Percentiles rank a stretch among this genome's conserved stretches.
Evolutionary conservation across 2,888 invertebrate species (phyloP).

Genomic region (Drosophila rellima): DNA sequence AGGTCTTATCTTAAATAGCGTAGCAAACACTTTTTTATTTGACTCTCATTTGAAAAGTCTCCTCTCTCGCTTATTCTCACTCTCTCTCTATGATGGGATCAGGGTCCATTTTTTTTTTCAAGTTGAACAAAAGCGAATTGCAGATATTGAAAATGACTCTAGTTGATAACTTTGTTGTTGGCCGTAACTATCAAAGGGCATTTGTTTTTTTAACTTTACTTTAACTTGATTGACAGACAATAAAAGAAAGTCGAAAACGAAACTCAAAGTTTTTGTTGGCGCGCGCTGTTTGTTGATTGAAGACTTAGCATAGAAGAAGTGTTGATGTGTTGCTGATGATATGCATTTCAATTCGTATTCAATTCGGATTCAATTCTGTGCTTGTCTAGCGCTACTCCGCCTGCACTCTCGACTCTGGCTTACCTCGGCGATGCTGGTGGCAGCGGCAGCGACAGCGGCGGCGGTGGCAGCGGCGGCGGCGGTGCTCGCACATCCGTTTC

Average conservation of each 20-base stretch:
- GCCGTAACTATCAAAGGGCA: slow-evolving; percentile 65
- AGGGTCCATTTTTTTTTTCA: slow-evolving; percentile 50
- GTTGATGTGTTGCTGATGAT: slow-evolving; percentile 72
- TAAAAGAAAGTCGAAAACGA: slow-evolving; percentile 15
- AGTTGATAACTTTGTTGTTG: slow-evolving; percentile 33
- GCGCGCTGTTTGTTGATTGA: slow-evolving; percentile 79
- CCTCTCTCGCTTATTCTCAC: slow-evolving; percentile 22
- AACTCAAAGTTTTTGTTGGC: slow-evolving; percentile 35
- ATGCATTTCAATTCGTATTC: slow-evolving; percentile 50
- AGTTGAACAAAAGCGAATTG: slow-evolving; percentile 40
- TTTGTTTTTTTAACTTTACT: slow-evolving; percentile 34
- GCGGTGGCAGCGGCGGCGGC: slow-evolving; percentile 80
- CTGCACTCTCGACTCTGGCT: slow-evolving; percentile 61
- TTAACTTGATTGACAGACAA: slow-evolving; percentile 27
- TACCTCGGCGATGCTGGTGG: slow-evolving; percentile 84
- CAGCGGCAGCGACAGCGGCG: slow-evolving; percentile 75
- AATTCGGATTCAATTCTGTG: slow-evolving; percentile 49
- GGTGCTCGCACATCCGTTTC: slow-evolving; percentile 82
- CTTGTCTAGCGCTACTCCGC: slow-evolving; percentile 52
- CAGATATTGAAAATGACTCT: slow-evolving; percentile 8
- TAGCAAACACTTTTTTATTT: slow-evolving; percentile 74
- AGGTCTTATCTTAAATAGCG: slow-evolving; percentile 39
- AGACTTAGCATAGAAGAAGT: slow-evolving; percentile 77
- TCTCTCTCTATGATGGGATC: slow-evolving; percentile 53
- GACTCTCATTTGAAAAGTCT: slow-evolving; percentile 12